phyloP scores from a whole-genome alignment of 2,113 vertebrate species.

The Mesocricetus auratus region DNA sequence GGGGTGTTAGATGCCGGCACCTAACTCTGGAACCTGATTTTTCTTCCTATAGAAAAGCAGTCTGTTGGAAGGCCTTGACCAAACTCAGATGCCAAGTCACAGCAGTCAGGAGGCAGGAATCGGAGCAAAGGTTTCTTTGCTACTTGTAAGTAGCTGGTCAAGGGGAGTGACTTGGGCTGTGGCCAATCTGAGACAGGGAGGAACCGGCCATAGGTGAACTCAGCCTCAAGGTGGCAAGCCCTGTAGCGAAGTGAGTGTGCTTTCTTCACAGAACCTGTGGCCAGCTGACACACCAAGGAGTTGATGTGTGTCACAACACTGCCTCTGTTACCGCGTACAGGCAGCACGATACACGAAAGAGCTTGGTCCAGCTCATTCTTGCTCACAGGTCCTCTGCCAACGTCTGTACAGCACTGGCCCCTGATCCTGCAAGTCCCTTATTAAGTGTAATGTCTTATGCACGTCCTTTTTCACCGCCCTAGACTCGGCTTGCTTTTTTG shows the following conservation, averaged over 20 bases:
- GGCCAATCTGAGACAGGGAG: neutral
- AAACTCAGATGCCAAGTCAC: neutral
- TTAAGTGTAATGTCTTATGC: neutral
- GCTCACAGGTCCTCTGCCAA: neutral
- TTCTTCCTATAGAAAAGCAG: neutral
- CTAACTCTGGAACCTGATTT: neutral
- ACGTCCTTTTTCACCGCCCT: neutral
- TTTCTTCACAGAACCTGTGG: neutral
- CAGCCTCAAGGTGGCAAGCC: neutral
- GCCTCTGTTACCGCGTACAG: neutral
- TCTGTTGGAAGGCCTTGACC: neutral
- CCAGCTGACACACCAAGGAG: neutral
- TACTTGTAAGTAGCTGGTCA: neutral
- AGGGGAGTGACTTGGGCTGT: neutral
- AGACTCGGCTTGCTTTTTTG: neutral
- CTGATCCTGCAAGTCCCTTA: neutral
- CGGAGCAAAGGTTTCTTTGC: neutral
- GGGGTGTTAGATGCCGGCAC: neutral
- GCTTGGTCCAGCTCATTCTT: neutral
- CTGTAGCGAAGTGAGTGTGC: neutral
- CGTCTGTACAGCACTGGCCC: neutral
- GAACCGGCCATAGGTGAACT: neutral
- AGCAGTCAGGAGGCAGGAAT: neutral
- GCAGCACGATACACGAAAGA: rapidly evolving
- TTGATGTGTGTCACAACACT: neutral